phyloP scores from a whole-genome alignment of 2,888 invertebrate genomes.

The Habroteleia sp. region DNA sequence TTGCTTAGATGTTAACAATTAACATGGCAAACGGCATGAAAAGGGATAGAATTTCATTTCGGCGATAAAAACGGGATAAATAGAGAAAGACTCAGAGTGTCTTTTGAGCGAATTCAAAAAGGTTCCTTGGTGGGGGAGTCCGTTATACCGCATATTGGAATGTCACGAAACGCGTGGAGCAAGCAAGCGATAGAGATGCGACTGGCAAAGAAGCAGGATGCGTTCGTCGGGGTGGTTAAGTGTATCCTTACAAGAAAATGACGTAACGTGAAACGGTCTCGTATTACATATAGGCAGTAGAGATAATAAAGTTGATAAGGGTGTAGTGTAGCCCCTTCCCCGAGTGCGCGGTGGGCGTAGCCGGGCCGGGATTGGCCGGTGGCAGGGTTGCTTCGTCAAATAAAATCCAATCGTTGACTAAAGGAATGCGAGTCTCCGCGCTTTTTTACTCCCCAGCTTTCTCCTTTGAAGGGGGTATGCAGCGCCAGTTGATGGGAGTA shows the following conservation, averaged over 20 bases:
- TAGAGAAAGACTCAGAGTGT: background rate
- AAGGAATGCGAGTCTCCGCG: conserved; percentile 78
- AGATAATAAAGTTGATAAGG: conserved; percentile 81
- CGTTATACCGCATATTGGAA: conserved; percentile 60
- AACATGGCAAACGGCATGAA: no score
- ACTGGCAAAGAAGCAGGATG: conserved; percentile 17
- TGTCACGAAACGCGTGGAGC: conserved; percentile 51
- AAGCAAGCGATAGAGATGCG: conserved; percentile 18
- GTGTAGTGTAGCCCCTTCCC: conserved; percentile 75
- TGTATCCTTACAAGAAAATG: conserved; percentile 73
- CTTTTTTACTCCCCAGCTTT: conserved; percentile 74
- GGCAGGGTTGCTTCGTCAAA: conserved; percentile 78
- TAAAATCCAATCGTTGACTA: conserved; percentile 81
- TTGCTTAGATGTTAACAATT: no score
- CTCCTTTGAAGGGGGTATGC: conserved; percentile 73
- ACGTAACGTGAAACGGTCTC: conserved; percentile 72
- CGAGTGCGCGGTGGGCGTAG: conserved; percentile 75
- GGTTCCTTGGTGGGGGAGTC: conserved; percentile 3
- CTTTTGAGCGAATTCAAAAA: conserved; percentile 17
- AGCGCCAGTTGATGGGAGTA: conserved; percentile 80
- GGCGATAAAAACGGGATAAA: background rate
- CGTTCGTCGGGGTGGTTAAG: conserved; percentile 59
- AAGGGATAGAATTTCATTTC: conserved; percentile 1
- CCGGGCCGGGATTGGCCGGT: conserved; percentile 76
- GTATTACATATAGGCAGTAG: conserved; percentile 70